A percentile compares a stretch with the other conserved stretches of the same genome.
Conservation (phyloP, 2,888 invertebrate genomes). For the Brenthis ino region DNA sequence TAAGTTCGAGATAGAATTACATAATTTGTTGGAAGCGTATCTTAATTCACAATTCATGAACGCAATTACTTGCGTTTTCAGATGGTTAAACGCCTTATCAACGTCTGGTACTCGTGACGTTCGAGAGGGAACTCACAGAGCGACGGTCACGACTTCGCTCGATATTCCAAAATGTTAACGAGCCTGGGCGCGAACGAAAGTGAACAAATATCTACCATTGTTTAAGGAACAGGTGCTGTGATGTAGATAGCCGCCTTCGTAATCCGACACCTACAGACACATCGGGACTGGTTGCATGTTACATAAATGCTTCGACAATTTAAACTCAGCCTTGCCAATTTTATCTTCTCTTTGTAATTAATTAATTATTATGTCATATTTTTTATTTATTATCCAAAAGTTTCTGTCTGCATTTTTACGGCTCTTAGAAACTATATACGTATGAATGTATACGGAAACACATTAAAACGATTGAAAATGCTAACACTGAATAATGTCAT, state of each 20-base stretch:
- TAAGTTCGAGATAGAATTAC: constrained; percentile 26
- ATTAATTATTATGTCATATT: background rate
- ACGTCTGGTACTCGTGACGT: constrained; percentile 58
- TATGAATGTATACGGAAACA: too few species aligned
- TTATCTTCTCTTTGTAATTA: background rate
- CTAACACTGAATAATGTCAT: too few species aligned
- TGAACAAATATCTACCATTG: constrained; percentile 63
- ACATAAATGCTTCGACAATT: constrained; percentile 18
- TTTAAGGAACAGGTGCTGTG: constrained; percentile 67
- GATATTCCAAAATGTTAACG: constrained; percentile 72
- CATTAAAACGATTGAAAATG: too few species aligned
- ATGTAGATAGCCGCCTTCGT: constrained; percentile 50
- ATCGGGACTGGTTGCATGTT: constrained; percentile 17
- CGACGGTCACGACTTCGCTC: constrained; percentile 69
- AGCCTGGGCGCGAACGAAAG: constrained; percentile 65
- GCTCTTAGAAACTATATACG: background rate
- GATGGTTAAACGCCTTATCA: constrained; percentile 36
- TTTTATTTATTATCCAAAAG: background rate
- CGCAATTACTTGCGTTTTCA: constrained; percentile 36
- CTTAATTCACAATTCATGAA: constrained; percentile 38
- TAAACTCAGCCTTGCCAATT: background rate
- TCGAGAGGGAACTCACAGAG: constrained; percentile 65
- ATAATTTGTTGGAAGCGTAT: constrained; percentile 31
- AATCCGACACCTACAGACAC: constrained; percentile 48
- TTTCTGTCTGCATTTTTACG: too few species aligned